Evolutionary conservation across 2,113 vertebrate genomes (phyloP).

Genomic region (Bubalus kerabau): DNA sequence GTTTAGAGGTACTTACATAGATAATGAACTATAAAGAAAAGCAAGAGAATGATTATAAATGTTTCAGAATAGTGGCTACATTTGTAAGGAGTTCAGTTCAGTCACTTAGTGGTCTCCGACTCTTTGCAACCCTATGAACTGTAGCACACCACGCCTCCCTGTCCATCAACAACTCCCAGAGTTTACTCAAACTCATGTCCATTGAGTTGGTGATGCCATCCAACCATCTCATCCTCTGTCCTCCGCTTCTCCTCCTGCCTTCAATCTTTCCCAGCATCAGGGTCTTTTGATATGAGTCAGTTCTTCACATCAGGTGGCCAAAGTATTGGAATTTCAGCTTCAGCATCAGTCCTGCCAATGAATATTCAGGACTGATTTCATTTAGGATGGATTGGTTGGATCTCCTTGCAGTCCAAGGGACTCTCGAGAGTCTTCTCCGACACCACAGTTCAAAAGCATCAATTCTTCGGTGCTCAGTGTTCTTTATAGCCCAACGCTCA

Average conservation of each 20-base stretch:
- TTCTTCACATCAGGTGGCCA: background rate
- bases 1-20: background rate
- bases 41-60: background rate
- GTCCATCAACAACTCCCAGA: background rate
- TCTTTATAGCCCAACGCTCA: background rate
- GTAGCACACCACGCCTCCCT: background rate
- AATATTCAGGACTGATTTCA: background rate
- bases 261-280: background rate
- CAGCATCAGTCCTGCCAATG: background rate
- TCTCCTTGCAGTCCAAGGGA: background rate
- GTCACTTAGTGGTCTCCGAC: accelerated
- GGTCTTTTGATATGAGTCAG: background rate
- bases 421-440: background rate
- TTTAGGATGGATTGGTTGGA: background rate
- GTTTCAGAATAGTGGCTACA: background rate
- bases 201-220: background rate
- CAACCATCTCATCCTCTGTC: background rate
- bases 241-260: background rate
- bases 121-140: background rate
- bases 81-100: background rate
- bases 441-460: background rate
- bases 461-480: accelerated
- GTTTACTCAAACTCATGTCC: background rate
- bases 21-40: background rate
- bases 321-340: background rate